These are phyloP conservation scores for Andricus curvator DNA, from an alignment of 2,888 invertebrate species.

Conservation along the genomic window DNA sequence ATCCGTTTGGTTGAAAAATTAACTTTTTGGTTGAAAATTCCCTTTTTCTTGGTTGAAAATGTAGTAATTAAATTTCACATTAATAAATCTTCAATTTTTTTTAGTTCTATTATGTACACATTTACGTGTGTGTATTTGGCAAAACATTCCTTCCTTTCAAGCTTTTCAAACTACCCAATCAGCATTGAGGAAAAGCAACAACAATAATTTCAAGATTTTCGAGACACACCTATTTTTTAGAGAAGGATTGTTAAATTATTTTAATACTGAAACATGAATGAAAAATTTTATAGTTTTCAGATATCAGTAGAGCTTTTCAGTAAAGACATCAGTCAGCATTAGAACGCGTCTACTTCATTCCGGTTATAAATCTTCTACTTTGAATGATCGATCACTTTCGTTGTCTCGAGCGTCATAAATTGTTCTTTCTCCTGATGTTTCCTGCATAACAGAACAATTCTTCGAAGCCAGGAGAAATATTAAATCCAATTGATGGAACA, in stretches of 20 bases:
- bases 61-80: no score
- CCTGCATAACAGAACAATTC: constrained; percentile 1
- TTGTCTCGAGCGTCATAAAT: constrained; percentile 29
- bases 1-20: no score
- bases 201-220: no score
- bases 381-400: constrained; percentile 30
- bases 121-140: no score
- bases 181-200: no score
- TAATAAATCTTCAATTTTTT: no score
- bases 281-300: neutral
- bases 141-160: no score
- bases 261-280: neutral
- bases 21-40: no score
- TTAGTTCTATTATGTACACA: no score
- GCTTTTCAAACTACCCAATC: no score
- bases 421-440: constrained; percentile 8
- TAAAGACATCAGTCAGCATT: constrained; percentile 44
- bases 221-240: no score
- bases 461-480: neutral
- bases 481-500: constrained; percentile 10
- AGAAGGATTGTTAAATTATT: neutral
- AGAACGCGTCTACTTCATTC: neutral
- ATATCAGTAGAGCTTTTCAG: constrained; percentile 47
- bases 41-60: no score
- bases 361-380: constrained; percentile 27